Evolutionary conservation across 2,888 invertebrate species (phyloP).

Genomic region (Dasysyrphus albostriatus): DNA sequence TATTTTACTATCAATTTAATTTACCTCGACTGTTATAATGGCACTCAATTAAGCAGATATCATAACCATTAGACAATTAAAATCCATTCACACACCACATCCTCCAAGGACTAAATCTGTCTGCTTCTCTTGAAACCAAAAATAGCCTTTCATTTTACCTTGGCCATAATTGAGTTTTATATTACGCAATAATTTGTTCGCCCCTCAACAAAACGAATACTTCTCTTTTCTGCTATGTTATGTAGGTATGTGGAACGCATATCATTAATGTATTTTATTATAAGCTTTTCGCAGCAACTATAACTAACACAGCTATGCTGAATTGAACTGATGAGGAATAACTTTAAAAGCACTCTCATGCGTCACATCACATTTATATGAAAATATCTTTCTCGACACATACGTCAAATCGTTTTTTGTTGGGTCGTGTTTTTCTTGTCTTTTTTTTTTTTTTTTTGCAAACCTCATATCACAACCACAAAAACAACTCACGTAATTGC

Average conservation of each 20-base stretch:
- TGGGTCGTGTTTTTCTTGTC: constrained; percentile 3
- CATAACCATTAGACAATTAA: constrained; percentile 52
- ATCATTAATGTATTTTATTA: constrained; percentile 26
- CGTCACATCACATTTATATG: constrained; percentile 22
- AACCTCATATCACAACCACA: constrained; percentile 3
- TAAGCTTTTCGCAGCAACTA: constrained; percentile 10
- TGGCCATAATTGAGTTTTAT: constrained; percentile 47
- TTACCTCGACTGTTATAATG: neutral
- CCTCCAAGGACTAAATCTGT: constrained; percentile 12
- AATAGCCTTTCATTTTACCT: constrained; percentile 25
- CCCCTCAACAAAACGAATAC: constrained; percentile 11
- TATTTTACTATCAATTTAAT: neutral
- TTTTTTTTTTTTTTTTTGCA: constrained; percentile 7
- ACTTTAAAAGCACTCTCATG: constrained; percentile 35
- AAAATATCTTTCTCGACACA: neutral
- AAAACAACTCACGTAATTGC: constrained; percentile 36
- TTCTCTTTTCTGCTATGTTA: neutral
- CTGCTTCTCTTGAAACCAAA: constrained; percentile 18
- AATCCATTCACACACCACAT: constrained; percentile 19
- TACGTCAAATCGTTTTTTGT: constrained; percentile 16
- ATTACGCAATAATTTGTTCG: constrained; percentile 43
- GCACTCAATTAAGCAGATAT: constrained; percentile 42
- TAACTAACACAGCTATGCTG: neutral
- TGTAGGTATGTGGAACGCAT: neutral
- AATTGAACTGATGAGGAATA: constrained; percentile 5